Percentiles rank a stretch among this genome's conserved stretches.
Conservation (phyloP, 1,140 invertebrate species). For the Anthonomus grandis region DNA sequence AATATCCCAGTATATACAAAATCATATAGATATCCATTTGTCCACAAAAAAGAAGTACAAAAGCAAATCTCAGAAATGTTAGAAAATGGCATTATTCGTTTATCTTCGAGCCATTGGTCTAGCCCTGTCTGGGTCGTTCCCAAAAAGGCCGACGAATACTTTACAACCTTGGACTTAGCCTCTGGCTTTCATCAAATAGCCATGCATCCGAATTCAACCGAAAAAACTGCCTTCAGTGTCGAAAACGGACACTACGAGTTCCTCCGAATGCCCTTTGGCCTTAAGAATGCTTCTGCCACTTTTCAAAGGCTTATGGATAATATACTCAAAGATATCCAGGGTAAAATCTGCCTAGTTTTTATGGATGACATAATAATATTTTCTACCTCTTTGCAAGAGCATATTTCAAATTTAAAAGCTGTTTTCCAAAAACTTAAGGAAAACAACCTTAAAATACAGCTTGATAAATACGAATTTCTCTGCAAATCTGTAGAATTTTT, state of each 20-base stretch:
- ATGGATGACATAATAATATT: slow-evolving; percentile 41
- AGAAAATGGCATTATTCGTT: slow-evolving; percentile 38
- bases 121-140: slow-evolving; percentile 43
- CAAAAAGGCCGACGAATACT: slow-evolving; percentile 41
- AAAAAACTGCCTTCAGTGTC: slow-evolving; percentile 49
- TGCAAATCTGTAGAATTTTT: slow-evolving; percentile 32
- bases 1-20: slow-evolving; percentile 41
- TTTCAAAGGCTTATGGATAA: slow-evolving; percentile 43
- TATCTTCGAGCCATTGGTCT: slow-evolving; percentile 44
- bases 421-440: slow-evolving; percentile 29
- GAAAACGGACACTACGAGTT: slow-evolving; percentile 45
- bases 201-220: slow-evolving; percentile 36
- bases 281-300: slow-evolving; percentile 46
- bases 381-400: slow-evolving; percentile 27
- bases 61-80: slow-evolving; percentile 36
- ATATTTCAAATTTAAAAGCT: slow-evolving; percentile 27
- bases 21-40: slow-evolving; percentile 42
- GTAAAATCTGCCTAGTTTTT: slow-evolving; percentile 44
- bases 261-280: slow-evolving; percentile 38
- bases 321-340: slow-evolving; percentile 29
- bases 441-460: slow-evolving; percentile 20
- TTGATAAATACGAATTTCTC: slow-evolving; percentile 39
- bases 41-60: slow-evolving; percentile 35
- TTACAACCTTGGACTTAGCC: slow-evolving; percentile 47
- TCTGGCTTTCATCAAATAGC: slow-evolving; percentile 51